These are phyloP conservation scores for Alloscopus bannaensis DNA, from an alignment of 2,888 invertebrate genomes.

Conservation along the genomic window DNA sequence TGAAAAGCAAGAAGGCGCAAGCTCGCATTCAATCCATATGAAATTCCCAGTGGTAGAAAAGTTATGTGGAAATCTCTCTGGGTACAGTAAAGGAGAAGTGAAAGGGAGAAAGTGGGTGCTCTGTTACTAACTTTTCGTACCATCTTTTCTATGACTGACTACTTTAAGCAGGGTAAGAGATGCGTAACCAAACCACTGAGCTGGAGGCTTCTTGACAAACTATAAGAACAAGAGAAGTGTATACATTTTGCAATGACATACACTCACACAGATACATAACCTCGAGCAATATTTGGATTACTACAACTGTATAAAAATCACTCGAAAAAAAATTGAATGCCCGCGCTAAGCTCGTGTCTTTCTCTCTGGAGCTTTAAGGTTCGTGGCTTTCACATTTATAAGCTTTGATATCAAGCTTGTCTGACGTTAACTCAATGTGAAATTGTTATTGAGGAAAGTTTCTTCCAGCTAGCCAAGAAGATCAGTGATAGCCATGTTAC, in stretches of 20 bases:
- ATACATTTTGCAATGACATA: too few relatives aligned
- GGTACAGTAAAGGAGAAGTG: too few relatives aligned
- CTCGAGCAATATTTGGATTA: constrained; percentile 17
- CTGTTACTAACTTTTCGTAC: too few relatives aligned
- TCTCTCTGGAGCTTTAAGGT: constrained; percentile 16
- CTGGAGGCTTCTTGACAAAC: too few relatives aligned
- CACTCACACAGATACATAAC: too few relatives aligned
- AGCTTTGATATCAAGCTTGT: constrained; percentile 27
- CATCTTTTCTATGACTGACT: too few relatives aligned
- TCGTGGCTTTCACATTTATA: constrained; percentile 36
- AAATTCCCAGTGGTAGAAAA: background rate
- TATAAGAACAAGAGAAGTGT: too few relatives aligned
- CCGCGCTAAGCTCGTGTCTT: background rate
- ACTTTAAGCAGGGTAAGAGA: too few relatives aligned
- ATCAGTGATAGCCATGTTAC: too few relatives aligned
- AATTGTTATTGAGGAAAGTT: constrained; percentile 26
- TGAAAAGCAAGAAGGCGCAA: constrained; percentile 29
- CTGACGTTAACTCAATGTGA: constrained; percentile 4
- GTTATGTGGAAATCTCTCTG: background rate
- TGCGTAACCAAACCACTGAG: too few relatives aligned
- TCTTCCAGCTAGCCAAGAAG: too few relatives aligned
- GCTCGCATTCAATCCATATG: constrained; percentile 16
- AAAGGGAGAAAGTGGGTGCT: too few relatives aligned
- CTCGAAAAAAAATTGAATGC: background rate
- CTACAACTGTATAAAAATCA: constrained; percentile 20